Evolutionary conservation across 1,140 invertebrate genomes (phyloP).

Genomic region (Aporrectodea caliginosa): DNA sequence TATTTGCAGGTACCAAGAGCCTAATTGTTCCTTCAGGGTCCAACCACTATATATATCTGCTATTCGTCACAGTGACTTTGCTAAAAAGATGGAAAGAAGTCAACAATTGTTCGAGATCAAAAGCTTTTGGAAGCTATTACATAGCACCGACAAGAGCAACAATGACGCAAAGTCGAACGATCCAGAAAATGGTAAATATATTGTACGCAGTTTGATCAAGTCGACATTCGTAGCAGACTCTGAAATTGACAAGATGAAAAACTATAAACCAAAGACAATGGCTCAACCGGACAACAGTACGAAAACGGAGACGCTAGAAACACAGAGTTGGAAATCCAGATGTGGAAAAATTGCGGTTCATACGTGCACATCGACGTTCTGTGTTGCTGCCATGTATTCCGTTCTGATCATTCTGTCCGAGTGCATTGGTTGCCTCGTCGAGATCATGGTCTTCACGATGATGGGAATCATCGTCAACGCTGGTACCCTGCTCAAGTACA

Average conservation of each 20-base stretch:
- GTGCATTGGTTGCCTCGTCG: slow-evolving; percentile 45
- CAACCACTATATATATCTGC: too few species aligned
- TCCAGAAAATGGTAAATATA: too few species aligned
- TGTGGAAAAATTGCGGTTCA: slow-evolving; percentile 25
- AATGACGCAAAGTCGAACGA: background rate
- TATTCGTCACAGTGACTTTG: too few species aligned
- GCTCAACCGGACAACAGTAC: slow-evolving; percentile 12
- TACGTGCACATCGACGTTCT: slow-evolving; percentile 38
- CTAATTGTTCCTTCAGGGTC: too few species aligned
- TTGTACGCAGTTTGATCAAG: too few species aligned
- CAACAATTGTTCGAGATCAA: background rate
- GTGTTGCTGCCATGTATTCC: slow-evolving; percentile 44
- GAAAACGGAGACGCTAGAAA: slow-evolving; percentile 7
- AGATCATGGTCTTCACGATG: slow-evolving; percentile 48
- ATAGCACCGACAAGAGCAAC: background rate
- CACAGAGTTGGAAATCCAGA: slow-evolving; percentile 35
- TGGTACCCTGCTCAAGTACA: slow-evolving; percentile 37
- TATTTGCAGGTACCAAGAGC: too few species aligned
- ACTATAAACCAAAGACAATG: background rate
- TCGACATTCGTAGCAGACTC: slow-evolving; percentile 18
- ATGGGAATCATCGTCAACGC: slow-evolving; percentile 48
- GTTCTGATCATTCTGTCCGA: slow-evolving; percentile 45
- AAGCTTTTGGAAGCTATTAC: background rate
- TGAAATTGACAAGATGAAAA: too few species aligned
- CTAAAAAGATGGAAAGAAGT: too few species aligned